These are phyloP conservation scores for Oreochromis tanganicae DNA, from an alignment of 2,113 vertebrate genomes.

Conservation along the genomic window DNA sequence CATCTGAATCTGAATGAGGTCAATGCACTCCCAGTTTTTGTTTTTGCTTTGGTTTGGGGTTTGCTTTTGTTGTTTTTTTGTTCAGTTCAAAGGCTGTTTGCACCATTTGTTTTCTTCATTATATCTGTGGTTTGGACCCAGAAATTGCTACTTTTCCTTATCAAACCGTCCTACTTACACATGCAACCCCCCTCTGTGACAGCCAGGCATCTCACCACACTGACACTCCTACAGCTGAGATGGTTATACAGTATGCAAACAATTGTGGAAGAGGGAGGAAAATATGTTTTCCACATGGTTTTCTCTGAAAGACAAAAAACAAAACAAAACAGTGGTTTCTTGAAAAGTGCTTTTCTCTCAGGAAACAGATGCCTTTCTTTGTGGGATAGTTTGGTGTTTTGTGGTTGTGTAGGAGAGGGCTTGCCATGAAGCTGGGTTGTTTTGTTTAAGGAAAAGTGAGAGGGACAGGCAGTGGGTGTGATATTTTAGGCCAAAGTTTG, in stretches of 20 bases:
- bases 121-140: neutral
- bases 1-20: neutral
- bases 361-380: constrained; percentile 18
- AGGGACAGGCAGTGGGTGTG: neutral
- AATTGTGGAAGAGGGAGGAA: neutral
- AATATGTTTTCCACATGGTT: constrained; percentile 27
- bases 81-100: neutral
- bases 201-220: neutral
- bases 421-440: constrained; percentile 27
- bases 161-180: neutral
- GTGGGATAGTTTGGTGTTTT: constrained; percentile 33
- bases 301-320: constrained; percentile 26
- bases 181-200: neutral
- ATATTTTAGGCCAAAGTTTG: constrained; percentile 17
- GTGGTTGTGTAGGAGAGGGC: constrained; percentile 28
- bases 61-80: neutral
- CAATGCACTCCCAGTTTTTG: neutral
- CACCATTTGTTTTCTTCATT: neutral
- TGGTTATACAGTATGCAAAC: constrained; percentile 9
- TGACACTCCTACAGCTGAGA: constrained; percentile 7
- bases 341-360: constrained; percentile 37
- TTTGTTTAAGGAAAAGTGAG: constrained; percentile 1
- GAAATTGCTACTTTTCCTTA: neutral
- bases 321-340: constrained; percentile 6
- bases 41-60: neutral